Evolutionary conservation across 2,113 vertebrate species (phyloP), one percentile per base, ranked within the genome.

Genomic region (Marcusenius ussheri): DNA sequence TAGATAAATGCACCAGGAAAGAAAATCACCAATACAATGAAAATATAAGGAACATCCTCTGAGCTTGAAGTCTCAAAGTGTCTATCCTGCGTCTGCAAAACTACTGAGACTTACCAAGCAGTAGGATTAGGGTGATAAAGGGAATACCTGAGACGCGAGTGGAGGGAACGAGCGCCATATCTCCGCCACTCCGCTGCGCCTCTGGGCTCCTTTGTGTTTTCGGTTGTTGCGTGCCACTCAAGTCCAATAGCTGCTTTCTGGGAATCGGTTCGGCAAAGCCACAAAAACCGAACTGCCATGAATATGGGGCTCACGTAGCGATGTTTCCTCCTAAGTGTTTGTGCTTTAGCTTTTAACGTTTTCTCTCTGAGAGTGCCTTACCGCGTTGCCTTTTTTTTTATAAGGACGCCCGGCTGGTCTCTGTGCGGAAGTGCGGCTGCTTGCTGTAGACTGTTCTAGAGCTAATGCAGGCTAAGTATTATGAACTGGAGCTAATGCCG

Each of bases 391-490:
- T 83, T 83, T 31, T 17, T 49, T 10, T 45, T 83, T 45, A 83
- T 83, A 83, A 83, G 45, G 42, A 45, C n/a, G 19, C 45, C 19
- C 2, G 80, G 17, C 83, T 47, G 42, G 13, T 45, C 24, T 45
- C 39, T 83, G 42, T 45, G 19, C 2, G 2, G 42, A 24, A n/a
- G 42, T 45, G 83, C 24, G 0, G 10, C 8, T 1, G 42, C 83
- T 24, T 45, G 39, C 83, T 47, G 83, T 24, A 19, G 45, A 91
- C 90, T 88, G 49, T 74, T 88, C 89, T 51, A 90, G n/a, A 4
- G 66, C 19, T 84, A 84, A 47, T 46, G 42, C 83, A 46, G 21
- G 39, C 83, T 84, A 47, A 84, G 39, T n/a, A 84, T 46, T 46
- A 42, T 84, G 83, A 46, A n/a, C 45, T 84, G 17, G 39, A 46